Conservation (phyloP, 2,888 invertebrate genomes). For the Noctua pronuba region DNA sequence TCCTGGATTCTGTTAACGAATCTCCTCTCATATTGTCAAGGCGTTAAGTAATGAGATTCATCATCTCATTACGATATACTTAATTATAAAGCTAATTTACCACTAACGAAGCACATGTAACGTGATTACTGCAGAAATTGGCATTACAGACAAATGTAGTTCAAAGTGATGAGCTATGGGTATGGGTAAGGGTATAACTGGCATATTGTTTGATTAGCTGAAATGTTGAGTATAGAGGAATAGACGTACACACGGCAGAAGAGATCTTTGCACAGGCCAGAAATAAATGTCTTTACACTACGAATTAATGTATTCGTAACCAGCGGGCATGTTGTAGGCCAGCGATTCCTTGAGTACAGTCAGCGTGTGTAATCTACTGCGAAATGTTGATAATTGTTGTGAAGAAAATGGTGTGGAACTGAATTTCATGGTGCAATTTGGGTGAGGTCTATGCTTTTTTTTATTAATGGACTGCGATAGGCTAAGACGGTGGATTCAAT, state of each 20-base stretch:
- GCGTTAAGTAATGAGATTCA: neutral
- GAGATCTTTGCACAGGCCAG: neutral
- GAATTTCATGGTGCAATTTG: neutral
- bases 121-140: slow-evolving; percentile 6
- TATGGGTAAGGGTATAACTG: neutral
- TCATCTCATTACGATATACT: neutral
- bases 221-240: neutral
- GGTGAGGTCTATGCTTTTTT: neutral
- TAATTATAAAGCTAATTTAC: neutral
- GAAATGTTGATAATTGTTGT: neutral
- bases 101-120: slow-evolving; percentile 12
- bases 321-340: neutral
- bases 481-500: neutral
- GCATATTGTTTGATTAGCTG: slow-evolving; percentile 1
- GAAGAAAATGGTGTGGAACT: neutral
- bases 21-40: neutral
- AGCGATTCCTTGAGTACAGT: neutral
- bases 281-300: neutral
- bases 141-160: neutral
- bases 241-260: neutral
- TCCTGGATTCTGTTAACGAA: neutral
- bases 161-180: neutral
- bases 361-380: too few species aligned
- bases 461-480: neutral
- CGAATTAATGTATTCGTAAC: neutral